Percentiles rank a stretch among this genome's conserved stretches.
Conservation (phyloP, 2,113 vertebrate species). For the Entosphenus tridentatus region DNA sequence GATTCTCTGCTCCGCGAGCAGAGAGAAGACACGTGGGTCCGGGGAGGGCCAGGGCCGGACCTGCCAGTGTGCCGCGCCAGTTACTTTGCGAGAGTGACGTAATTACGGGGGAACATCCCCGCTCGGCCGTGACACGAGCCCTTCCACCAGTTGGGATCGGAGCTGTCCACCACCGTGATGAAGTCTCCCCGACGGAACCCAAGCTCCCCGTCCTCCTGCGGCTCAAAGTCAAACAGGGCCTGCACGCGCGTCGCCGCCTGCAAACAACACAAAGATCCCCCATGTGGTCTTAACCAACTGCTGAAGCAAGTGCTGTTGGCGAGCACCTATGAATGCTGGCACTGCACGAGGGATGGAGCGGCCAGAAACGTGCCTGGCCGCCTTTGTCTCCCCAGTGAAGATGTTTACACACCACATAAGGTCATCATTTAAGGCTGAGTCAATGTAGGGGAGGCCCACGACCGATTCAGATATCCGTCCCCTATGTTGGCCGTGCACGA, state of each 20-base stretch:
- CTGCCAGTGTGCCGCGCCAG: too few relatives aligned
- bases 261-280: conserved; percentile 9
- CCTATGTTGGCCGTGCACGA: too few relatives aligned
- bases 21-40: too few relatives aligned
- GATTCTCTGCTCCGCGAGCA: too few relatives aligned
- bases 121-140: conserved; percentile 83
- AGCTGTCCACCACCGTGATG: conserved; percentile 99
- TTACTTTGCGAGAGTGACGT: conserved; percentile 66
- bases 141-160: conserved; percentile 99
- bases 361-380: conserved; percentile 6
- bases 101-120: conserved; percentile 99
- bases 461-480: too few relatives aligned
- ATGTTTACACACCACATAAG: neutral
- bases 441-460: too few relatives aligned
- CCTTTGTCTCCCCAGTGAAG: neutral
- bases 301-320: too few relatives aligned
- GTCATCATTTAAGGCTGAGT: too few relatives aligned
- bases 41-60: too few relatives aligned
- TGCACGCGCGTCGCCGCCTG: conserved; percentile 76
- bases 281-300: too few relatives aligned
- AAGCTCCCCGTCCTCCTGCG: conserved; percentile 92
- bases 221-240: conserved; percentile 95
- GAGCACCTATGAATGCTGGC: too few relatives aligned
- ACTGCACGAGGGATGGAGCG: too few relatives aligned
- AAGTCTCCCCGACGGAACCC: conserved; percentile 89